Conservation (phyloP, 1,140 invertebrate genomes). For the Pemphigus obesinymphae region DNA sequence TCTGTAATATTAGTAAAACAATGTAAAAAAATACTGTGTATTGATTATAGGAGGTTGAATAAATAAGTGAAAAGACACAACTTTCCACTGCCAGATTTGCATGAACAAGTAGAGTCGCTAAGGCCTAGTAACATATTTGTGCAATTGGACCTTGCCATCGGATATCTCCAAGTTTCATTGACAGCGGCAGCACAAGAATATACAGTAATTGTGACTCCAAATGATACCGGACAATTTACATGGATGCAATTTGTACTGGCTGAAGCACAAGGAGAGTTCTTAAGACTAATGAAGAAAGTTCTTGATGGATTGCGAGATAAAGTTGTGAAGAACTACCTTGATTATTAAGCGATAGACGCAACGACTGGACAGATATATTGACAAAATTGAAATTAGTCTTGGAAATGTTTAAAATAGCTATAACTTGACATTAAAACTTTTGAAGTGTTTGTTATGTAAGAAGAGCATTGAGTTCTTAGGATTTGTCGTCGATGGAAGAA, state of each 20-base stretch:
- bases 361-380: neutral
- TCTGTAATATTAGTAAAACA: constrained; percentile 13
- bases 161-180: constrained; percentile 52
- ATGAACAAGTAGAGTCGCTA: constrained; percentile 53
- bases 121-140: constrained; percentile 52
- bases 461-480: neutral
- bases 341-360: constrained; percentile 8
- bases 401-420: neutral
- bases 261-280: constrained; percentile 40
- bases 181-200: constrained; percentile 47
- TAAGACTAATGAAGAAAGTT: constrained; percentile 28
- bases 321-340: neutral
- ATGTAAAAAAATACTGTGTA: constrained; percentile 39
- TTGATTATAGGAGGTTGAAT: constrained; percentile 52
- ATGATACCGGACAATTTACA: constrained; percentile 43
- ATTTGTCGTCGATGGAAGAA: neutral
- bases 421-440: neutral
- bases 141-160: constrained; percentile 52
- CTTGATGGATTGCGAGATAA: neutral
- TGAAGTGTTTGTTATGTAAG: neutral
- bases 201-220: constrained; percentile 44
- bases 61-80: constrained; percentile 51
- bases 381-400: neutral
- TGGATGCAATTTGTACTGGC: constrained; percentile 46
- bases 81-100: constrained; percentile 56